phyloP scores from a whole-genome alignment of 2,113 vertebrate species.

The Dromas ardeola region DNA sequence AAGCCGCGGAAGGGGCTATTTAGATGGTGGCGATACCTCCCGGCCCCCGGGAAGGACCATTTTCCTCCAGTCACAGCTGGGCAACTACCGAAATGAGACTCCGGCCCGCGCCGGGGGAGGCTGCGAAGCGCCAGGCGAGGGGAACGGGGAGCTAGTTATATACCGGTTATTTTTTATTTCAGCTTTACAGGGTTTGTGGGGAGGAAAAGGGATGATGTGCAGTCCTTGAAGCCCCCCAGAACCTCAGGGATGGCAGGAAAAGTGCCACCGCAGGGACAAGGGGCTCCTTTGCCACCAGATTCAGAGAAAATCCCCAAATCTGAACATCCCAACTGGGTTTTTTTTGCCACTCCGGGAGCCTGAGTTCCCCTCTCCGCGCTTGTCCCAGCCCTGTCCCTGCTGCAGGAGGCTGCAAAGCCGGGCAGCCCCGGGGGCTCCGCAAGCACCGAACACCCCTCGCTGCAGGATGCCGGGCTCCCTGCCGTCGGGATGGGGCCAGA shows the following conservation, averaged over 20 bases:
- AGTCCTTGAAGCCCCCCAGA: neutral
- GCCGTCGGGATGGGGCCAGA: rapidly evolving
- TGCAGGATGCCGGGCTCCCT: neutral
- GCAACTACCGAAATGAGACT: neutral
- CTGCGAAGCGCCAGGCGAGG: rapidly evolving
- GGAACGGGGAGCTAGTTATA: neutral
- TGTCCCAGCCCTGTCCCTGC: neutral
- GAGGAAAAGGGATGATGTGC: rapidly evolving
- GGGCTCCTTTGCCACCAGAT: neutral
- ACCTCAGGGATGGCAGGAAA: neutral
- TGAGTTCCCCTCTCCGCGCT: rapidly evolving
- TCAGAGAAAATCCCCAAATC: neutral
- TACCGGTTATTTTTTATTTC: neutral
- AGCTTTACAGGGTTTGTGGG: neutral
- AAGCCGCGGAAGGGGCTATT: neutral
- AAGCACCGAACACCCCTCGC: neutral
- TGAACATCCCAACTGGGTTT: rapidly evolving
- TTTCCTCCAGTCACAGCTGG: neutral
- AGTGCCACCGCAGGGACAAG: rapidly evolving
- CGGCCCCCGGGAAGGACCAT: neutral
- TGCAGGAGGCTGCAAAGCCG: rapidly evolving
- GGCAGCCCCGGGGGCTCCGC: neutral
- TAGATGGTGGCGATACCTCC: neutral
- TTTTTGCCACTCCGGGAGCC: rapidly evolving
- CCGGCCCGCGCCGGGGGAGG: neutral